A percentile compares a stretch with the other conserved stretches of the same genome.
Conservation (phyloP, 2,888 invertebrate species). For the Leptinotarsa haldemani region DNA sequence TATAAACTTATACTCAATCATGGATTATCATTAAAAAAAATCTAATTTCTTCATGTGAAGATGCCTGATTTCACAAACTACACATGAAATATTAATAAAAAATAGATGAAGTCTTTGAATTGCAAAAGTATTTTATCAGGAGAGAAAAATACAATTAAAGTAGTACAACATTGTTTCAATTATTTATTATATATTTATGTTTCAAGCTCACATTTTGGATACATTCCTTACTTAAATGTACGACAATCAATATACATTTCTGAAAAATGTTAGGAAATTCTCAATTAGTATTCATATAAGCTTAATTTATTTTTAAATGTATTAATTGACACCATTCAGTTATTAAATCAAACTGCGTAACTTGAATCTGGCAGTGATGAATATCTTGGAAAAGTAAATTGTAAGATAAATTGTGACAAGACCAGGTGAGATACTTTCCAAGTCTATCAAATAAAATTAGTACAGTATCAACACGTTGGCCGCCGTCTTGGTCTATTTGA, state of each 20-base stretch:
- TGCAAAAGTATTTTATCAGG: background rate
- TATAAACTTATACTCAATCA: too few species aligned
- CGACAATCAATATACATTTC: conserved; percentile 15
- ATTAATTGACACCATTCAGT: conserved; percentile 39
- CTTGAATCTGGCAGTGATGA: conserved; percentile 35
- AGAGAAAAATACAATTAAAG: background rate
- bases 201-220: conserved; percentile 6
- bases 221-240: conserved; percentile 10
- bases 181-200: conserved; percentile 11
- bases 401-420: background rate
- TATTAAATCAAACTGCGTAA: conserved; percentile 20
- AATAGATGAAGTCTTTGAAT: too few species aligned
- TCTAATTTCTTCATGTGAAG: background rate
- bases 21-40: background rate
- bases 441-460: background rate
- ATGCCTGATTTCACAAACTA: background rate
- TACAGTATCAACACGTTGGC: background rate
- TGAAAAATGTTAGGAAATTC: conserved; percentile 9
- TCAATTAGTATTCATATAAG: conserved; percentile 31
- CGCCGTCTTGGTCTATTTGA: background rate
- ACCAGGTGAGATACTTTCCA: background rate
- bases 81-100: too few species aligned
- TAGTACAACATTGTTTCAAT: background rate
- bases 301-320: conserved; percentile 16
- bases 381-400: conserved; percentile 18